Conservation (phyloP, 2,113 vertebrate genomes). For the Oryzias melastigma region DNA sequence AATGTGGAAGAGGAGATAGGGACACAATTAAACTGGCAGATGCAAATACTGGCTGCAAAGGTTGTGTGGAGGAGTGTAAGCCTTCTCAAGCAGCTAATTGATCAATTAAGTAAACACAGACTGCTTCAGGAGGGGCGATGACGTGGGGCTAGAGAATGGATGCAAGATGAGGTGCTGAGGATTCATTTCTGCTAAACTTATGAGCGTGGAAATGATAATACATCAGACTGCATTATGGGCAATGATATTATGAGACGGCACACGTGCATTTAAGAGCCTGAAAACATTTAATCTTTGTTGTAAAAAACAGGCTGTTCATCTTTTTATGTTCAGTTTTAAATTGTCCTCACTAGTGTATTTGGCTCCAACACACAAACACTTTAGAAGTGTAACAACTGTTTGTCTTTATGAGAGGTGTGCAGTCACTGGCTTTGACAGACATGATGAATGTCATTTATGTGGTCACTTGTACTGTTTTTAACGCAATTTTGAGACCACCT, state of each 20-base stretch:
- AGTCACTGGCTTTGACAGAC: background rate
- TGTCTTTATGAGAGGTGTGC: background rate
- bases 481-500: too few relatives aligned
- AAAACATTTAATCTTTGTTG: too few relatives aligned
- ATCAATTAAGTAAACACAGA: slow-evolving; percentile 73
- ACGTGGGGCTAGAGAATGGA: slow-evolving; percentile 28
- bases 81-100: slow-evolving; percentile 69
- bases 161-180: slow-evolving; percentile 60
- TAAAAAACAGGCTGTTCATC: background rate
- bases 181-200: slow-evolving; percentile 52
- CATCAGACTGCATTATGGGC: slow-evolving; percentile 1
- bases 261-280: too few relatives aligned
- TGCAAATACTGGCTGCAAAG: slow-evolving; percentile 70
- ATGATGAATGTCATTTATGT: too few relatives aligned
- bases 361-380: slow-evolving; percentile 9
- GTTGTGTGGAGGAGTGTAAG: slow-evolving; percentile 42
- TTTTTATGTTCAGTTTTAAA: background rate
- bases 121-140: slow-evolving; percentile 30
- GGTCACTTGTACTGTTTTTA: too few relatives aligned
- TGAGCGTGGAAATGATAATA: slow-evolving; percentile 40
- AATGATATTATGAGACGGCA: too few relatives aligned
- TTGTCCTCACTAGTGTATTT: background rate
- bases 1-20: slow-evolving; percentile 62
- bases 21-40: slow-evolving; percentile 68
- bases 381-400: background rate